Conservation (phyloP, 2,113 vertebrate genomes). For the Oenanthe melanoleuca region DNA sequence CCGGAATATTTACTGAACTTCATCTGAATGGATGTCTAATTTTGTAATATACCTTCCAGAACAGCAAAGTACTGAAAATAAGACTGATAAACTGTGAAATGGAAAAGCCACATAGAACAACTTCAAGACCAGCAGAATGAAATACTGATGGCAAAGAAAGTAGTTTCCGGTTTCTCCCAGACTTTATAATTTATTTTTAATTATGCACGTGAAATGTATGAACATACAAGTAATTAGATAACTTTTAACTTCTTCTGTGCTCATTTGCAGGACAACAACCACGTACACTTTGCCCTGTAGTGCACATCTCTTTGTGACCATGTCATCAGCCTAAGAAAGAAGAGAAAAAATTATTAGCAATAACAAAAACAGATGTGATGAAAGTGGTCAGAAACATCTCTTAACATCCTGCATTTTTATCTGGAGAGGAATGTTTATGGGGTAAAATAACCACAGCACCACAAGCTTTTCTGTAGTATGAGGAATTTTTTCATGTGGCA, state of each 20-base stretch:
- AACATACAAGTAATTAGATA: not conserved
- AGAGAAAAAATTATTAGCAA: not conserved
- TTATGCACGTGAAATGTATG: constrained; percentile 2
- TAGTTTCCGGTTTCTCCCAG: not conserved
- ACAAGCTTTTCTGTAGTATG: not conserved
- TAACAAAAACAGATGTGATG: not conserved
- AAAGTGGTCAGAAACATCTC: not conserved
- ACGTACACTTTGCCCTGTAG: not conserved
- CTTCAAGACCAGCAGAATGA: not conserved
- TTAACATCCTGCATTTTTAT: not conserved
- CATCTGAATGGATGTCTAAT: not conserved
- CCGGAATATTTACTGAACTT: not conserved
- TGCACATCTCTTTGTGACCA: not conserved
- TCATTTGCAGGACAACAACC: not conserved
- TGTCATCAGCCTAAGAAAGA: not conserved
- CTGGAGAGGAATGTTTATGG: not conserved
- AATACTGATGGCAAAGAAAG: not conserved
- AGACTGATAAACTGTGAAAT: not conserved
- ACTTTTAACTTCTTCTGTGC: not conserved
- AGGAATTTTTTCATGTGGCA: not conserved
- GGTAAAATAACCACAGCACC: not conserved
- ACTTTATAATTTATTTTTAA: constrained; percentile 47
- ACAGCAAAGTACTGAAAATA: not conserved
- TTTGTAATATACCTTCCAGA: not conserved
- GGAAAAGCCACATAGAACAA: not conserved